phyloP scores from a whole-genome alignment of 2,113 vertebrate species.

The Oncorhynchus gorbuscha region DNA sequence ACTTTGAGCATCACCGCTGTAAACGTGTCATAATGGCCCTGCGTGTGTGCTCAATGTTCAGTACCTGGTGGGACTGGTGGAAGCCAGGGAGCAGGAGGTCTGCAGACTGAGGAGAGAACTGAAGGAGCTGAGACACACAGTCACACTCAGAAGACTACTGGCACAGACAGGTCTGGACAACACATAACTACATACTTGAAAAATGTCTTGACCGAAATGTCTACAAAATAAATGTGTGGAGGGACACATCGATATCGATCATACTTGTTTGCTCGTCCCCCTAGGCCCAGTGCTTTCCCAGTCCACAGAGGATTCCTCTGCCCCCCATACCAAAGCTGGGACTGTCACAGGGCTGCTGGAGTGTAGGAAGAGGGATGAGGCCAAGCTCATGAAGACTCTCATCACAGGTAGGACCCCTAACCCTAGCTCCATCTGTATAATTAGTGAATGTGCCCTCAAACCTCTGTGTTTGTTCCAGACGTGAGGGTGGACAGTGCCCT shows the following conservation, averaged over 20 bases:
- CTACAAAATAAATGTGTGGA: not conserved
- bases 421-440: not conserved
- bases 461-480: slow-evolving; percentile 60
- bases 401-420: slow-evolving; percentile 72
- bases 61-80: slow-evolving; percentile 58
- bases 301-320: slow-evolving; percentile 24
- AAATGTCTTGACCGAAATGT: not conserved
- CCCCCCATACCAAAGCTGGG: not conserved
- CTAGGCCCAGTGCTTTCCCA: slow-evolving; percentile 29
- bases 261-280: not conserved
- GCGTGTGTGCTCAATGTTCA: not conserved
- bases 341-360: slow-evolving; percentile 67
- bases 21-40: no score
- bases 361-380: slow-evolving; percentile 75
- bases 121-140: slow-evolving; percentile 57
- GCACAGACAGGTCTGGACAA: slow-evolving; percentile 28
- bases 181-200: not conserved
- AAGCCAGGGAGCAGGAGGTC: slow-evolving; percentile 67
- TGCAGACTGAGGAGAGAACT: slow-evolving; percentile 70
- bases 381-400: slow-evolving; percentile 76
- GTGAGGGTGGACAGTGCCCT: slow-evolving; percentile 63
- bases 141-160: slow-evolving; percentile 61
- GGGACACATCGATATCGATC: no score
- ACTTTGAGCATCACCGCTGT: no score
- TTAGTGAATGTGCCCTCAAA: no score